Percentiles rank a stretch among this genome's conserved stretches.
Conservation (phyloP, 2,113 vertebrate species). For the Gallinago media region DNA sequence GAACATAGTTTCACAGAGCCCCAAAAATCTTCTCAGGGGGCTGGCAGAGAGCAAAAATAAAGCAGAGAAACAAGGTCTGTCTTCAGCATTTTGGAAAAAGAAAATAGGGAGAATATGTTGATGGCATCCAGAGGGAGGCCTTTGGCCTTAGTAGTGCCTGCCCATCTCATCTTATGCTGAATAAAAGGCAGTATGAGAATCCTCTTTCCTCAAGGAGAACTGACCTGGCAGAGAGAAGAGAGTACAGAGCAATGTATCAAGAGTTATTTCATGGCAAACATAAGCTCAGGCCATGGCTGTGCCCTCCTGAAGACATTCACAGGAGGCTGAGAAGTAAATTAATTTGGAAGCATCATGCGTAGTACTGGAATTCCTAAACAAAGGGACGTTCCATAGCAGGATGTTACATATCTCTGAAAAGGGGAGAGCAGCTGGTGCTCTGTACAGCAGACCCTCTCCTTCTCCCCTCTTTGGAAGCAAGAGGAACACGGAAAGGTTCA, state of each 20-base stretch:
- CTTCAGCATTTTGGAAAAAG: not conserved
- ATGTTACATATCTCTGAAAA: not conserved
- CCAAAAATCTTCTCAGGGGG: not conserved
- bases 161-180: not conserved
- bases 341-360: not conserved
- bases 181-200: not conserved
- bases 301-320: not conserved
- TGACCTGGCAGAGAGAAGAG: not conserved
- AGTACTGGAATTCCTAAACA: not conserved
- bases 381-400: not conserved
- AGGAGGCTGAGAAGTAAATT: not conserved
- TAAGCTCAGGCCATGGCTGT: not conserved
- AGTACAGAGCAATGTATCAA: not conserved
- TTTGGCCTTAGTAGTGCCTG: not conserved
- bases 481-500: not conserved
- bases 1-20: not conserved
- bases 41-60: not conserved
- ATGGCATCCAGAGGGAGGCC: not conserved
- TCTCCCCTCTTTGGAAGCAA: not conserved
- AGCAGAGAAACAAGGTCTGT: not conserved
- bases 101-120: not conserved
- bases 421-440: not conserved
- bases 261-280: not conserved
- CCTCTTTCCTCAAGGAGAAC: not conserved
- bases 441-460: not conserved